A percentile compares a stretch with the other conserved stretches of the same genome.
phyloP scores from a whole-genome alignment of 2,888 invertebrate genomes.

The Empis livida region DNA sequence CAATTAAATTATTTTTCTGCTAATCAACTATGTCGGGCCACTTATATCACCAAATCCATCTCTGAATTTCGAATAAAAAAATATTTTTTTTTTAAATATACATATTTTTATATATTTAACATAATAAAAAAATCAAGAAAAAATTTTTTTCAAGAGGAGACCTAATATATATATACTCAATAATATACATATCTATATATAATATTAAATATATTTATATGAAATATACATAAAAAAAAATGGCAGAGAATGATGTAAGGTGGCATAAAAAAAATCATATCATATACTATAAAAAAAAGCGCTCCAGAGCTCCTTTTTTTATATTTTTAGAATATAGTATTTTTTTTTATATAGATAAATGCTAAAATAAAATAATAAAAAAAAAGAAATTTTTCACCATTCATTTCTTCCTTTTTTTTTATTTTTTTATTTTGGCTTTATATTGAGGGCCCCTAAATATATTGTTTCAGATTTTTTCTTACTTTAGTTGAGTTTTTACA shows the following conservation, averaged over 20 bases:
- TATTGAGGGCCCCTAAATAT: slow-evolving; percentile 22
- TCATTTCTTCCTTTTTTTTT: slow-evolving; percentile 14
- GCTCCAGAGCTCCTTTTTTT: background rate
- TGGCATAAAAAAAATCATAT: background rate
- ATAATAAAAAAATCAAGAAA: no score
- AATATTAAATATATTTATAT: no score
- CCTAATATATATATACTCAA: no score
- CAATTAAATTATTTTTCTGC: no score
- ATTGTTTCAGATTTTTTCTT: slow-evolving; percentile 39
- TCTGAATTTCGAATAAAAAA: no score
- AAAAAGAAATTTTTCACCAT: background rate
- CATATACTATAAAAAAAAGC: background rate
- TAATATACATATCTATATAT: no score
- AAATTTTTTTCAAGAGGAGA: no score
- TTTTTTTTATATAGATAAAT: background rate
- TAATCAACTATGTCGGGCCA: no score
- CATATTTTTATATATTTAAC: no score
- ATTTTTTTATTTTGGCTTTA: slow-evolving; percentile 18
- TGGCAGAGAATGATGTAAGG: background rate
- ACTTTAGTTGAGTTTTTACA: slow-evolving; percentile 39
- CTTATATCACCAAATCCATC: no score
- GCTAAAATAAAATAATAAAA: background rate
- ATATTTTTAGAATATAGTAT: background rate
- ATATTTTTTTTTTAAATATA: no score
- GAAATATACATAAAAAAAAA: no score